Evolutionary conservation across 2,797 vertebrate species (phyloP), one percentile per base, ranked within the genome.

Genomic region (Heteromormyrus szaboi): DNA sequence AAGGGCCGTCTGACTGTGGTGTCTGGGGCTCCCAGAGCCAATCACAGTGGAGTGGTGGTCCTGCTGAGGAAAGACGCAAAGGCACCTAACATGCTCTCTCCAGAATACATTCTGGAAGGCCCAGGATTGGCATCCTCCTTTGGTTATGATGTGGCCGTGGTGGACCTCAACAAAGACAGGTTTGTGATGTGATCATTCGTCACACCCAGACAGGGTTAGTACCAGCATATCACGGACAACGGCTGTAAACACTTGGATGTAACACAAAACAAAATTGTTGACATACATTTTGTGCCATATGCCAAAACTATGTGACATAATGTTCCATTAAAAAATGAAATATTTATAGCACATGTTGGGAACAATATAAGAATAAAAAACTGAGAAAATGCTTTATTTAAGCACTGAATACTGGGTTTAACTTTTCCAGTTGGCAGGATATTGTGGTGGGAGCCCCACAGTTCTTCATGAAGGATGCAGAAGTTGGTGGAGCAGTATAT

Each of bases 361-460:
- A 85, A 85, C 19, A 51, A 33, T 22, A 53, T 85, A 29, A 37
- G 2, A 53, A 79, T 46, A 9, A 19, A 79, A 79, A 8, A 8
- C 41, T n/a, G 7, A 79, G 33, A 41, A 33, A 37, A 41, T 7
- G 11, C 68, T 37, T 17, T n/a, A 81, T 33, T 85, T 85, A 51
- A 37, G 22, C 14, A 85, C 14, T 85, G 12, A 85, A 85, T 29
- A 29, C 3, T 85, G 48, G 84, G 48, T 85, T 85, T 51, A 85
- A 37, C 50, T 85, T 48, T 90, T 51, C 85, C 89, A 99, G 99
- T 9, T 99, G 99, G 99, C 94, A 98, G 91, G 99, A 99, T 93
- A 96, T 99, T 14, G 97, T 99, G 88, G 97, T 99, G 46, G 99
- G 99, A 91, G 98, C 99, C 0, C 99, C 99, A 0, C 99, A 99